A percentile compares a stretch with the other conserved stretches of the same genome.
Evolutionary conservation across 37 sponge, comb jelly and placozoan genomes (phyloP).

Genomic region (Spongilla lacustris): DNA sequence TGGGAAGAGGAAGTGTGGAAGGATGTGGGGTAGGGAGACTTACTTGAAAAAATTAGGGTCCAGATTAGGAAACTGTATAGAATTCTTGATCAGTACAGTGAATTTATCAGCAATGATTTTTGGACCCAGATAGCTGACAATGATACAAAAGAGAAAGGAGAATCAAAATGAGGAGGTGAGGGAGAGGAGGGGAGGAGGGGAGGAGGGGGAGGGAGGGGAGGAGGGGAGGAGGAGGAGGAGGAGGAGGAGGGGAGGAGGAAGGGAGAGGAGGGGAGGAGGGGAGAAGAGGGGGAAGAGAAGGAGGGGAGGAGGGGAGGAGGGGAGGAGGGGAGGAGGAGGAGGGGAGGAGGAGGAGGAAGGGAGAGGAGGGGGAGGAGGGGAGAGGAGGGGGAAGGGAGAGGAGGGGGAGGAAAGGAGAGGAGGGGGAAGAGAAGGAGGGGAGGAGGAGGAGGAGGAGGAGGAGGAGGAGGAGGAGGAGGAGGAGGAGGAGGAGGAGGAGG

Average conservation of each 20-base stretch:
- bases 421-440: neutral
- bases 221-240: too few relatives aligned
- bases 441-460: neutral
- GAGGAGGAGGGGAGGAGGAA: neutral
- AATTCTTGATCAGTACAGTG: conserved; percentile 86
- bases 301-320: neutral
- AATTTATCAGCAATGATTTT: conserved; percentile 65
- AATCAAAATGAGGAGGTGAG: too few relatives aligned
- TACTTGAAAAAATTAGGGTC: conserved; percentile 37
- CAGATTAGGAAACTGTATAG: conserved; percentile 69
- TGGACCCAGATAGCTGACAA: conserved; percentile 37
- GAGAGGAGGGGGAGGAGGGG: too few relatives aligned
- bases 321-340: too few relatives aligned
- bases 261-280: neutral
- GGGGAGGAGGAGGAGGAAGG: too few relatives aligned
- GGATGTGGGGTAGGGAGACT: neutral
- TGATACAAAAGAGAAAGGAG: neutral
- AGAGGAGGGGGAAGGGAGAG: too few relatives aligned
- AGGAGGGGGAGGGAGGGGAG: too few relatives aligned
- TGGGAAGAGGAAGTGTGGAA: neutral
- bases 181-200: too few relatives aligned
- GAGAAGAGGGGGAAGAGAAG: neutral
- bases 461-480: neutral
- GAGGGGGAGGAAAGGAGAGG: too few relatives aligned
- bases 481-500: neutral